Percentiles rank a stretch among this genome's conserved stretches.
Evolutionary conservation across 1,140 invertebrate genomes (phyloP).

Genomic region (Condylostylus longicornis): DNA sequence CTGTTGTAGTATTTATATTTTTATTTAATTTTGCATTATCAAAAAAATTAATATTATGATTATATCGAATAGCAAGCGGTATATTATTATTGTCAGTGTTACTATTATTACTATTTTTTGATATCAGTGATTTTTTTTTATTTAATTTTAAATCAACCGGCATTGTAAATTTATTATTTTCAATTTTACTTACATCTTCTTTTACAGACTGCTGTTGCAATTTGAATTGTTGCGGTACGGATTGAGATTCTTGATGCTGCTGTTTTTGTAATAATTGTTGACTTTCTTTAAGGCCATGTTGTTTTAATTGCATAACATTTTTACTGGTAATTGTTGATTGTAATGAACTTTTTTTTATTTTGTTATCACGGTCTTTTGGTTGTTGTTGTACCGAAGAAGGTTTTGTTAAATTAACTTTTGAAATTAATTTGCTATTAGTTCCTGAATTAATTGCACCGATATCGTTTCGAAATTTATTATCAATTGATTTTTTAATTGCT

Average conservation of each 20-base stretch:
- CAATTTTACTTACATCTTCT: no score
- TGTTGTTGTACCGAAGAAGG: no score
- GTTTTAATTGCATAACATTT: slow-evolving; percentile 1
- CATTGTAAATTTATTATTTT: no score
- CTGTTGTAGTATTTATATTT: slow-evolving; percentile 22
- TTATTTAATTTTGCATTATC: slow-evolving; percentile 25
- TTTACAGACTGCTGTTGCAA: slow-evolving; percentile 9
- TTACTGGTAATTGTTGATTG: slow-evolving; percentile 3
- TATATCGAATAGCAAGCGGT: no score
- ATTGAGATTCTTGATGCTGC: slow-evolving; percentile 10
- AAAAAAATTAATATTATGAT: slow-evolving; percentile 28
- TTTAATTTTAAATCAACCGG: slow-evolving; percentile 8
- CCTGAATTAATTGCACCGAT: no score
- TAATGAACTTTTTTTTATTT: slow-evolving; percentile 14
- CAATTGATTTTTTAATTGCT: no score
- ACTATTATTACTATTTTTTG: slow-evolving; percentile 6
- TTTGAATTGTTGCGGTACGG: no score
- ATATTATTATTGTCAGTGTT: slow-evolving; percentile 7
- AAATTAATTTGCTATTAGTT: no score
- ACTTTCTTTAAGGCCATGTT: no score
- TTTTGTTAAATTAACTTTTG: no score
- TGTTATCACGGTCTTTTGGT: slow-evolving; percentile 17
- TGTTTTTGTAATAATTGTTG: neutral
- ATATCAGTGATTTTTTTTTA: neutral
- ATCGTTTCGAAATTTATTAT: no score